A percentile compares a stretch with the other conserved stretches of the same genome.
Evolutionary conservation across 2,113 vertebrate genomes (phyloP).

Genomic region (Sapayoa aenigma): DNA sequence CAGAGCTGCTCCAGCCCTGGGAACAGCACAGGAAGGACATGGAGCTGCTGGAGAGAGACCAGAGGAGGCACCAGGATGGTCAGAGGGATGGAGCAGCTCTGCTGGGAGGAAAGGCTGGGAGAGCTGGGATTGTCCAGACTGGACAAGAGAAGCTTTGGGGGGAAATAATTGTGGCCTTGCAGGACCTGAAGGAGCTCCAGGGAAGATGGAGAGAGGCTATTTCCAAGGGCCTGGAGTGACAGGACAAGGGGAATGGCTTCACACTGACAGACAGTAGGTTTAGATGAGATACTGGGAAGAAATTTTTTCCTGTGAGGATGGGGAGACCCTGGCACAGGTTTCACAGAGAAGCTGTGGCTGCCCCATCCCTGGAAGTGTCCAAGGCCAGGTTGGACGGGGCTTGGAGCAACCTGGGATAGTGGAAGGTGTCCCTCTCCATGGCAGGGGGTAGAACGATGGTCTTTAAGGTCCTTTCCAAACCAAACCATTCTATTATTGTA

Average conservation of each 20-base stretch:
- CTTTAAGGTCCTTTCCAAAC: background rate
- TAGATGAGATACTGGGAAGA: background rate
- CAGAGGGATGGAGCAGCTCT: no score
- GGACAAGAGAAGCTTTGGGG: no score
- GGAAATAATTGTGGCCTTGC: no score
- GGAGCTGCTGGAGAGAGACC: background rate
- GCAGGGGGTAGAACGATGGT: accelerated
- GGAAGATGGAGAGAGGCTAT: no score
- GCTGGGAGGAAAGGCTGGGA: no score
- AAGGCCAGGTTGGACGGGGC: background rate
- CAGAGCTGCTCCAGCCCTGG: background rate
- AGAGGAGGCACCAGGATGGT: no score
- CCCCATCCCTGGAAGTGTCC: background rate
- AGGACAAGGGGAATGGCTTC: background rate
- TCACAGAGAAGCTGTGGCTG: background rate
- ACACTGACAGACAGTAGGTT: background rate
- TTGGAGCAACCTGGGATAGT: background rate
- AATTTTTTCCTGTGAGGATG: background rate
- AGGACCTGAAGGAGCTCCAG: no score
- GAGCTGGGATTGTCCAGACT: no score
- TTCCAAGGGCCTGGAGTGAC: no score
- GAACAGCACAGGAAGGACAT: background rate
- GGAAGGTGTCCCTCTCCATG: background rate
- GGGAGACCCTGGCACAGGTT: background rate
- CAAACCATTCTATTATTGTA: background rate